Conservation (phyloP, 2,888 invertebrate genomes). For the Ennomos fuscantarius region DNA sequence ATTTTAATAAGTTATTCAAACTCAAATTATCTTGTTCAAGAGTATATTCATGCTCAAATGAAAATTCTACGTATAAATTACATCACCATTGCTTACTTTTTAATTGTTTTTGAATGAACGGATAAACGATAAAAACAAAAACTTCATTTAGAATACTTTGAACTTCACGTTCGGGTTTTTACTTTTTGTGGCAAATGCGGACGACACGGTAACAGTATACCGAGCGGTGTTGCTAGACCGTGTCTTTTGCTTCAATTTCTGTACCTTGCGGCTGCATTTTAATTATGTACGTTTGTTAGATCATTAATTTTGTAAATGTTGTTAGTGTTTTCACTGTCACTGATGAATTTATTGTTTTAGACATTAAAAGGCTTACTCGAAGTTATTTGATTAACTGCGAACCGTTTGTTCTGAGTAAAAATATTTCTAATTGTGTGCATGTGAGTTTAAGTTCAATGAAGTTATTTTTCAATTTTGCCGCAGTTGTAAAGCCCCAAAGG, state of each 20-base stretch:
- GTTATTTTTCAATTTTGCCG: conserved; percentile 5
- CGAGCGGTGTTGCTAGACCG: conserved; percentile 6
- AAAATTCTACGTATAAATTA: no score
- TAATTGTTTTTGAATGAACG: conserved; percentile 14
- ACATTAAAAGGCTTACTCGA: no score
- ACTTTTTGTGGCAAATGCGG: conserved; percentile 50
- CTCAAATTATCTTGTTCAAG: no score
- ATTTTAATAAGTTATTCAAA: no score
- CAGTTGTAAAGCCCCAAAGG: conserved; percentile 24
- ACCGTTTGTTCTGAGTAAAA: not conserved
- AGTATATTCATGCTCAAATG: no score
- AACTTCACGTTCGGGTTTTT: conserved; percentile 16
- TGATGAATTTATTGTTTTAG: no score
- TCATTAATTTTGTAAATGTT: no score
- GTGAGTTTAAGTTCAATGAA: not conserved
- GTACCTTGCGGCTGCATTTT: no score
- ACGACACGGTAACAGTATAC: conserved; percentile 41
- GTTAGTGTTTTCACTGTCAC: no score
- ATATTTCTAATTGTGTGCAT: not conserved
- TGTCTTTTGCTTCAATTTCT: not conserved
- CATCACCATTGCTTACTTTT: not conserved
- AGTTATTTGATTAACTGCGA: no score
- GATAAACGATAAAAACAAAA: conserved; percentile 15
- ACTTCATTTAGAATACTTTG: conserved; percentile 24
- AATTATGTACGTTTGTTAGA: no score